These are phyloP conservation scores for Channa striata DNA, from an alignment of 2,797 vertebrate genomes.

Conservation along the genomic window DNA sequence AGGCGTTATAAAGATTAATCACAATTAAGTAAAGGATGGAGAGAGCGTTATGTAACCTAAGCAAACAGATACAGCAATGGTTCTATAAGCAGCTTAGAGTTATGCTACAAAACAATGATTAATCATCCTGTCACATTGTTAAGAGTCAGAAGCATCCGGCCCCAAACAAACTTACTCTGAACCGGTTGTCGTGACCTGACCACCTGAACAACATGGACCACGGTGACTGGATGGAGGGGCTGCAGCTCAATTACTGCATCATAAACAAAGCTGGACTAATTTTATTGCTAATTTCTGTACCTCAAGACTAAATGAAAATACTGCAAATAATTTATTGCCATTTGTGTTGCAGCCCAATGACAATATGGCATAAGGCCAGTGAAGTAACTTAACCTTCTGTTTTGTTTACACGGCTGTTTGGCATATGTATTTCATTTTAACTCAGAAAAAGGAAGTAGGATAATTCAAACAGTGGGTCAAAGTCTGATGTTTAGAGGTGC, in stretches of 20 bases:
- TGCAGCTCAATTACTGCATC: not conserved
- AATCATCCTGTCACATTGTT: not conserved
- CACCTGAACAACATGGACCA: not conserved
- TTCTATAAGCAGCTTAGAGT: conserved; percentile 53
- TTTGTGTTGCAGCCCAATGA: not conserved
- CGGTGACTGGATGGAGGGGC: not conserved
- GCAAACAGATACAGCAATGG: conserved; percentile 22
- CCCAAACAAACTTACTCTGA: not conserved
- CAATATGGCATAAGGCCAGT: not conserved
- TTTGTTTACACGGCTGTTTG: not conserved
- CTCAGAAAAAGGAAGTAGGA: conserved; percentile 9
- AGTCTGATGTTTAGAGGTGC: conserved; percentile 13
- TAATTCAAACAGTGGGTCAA: conserved; percentile 12
- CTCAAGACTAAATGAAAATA: not conserved
- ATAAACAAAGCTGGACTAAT: not conserved
- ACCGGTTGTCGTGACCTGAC: conserved; percentile 2
- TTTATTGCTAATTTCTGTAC: not conserved
- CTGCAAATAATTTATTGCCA: not conserved
- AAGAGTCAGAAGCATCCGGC: not conserved
- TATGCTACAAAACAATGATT: conserved; percentile 32
- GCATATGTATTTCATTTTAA: not conserved
- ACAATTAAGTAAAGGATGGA: conserved; percentile 4
- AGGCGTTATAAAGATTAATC: conserved; percentile 31
- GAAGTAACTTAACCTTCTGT: not conserved
- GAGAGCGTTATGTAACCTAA: conserved; percentile 38